phyloP scores from a whole-genome alignment of 2,888 invertebrate species.

The Stenurella melanura region DNA sequence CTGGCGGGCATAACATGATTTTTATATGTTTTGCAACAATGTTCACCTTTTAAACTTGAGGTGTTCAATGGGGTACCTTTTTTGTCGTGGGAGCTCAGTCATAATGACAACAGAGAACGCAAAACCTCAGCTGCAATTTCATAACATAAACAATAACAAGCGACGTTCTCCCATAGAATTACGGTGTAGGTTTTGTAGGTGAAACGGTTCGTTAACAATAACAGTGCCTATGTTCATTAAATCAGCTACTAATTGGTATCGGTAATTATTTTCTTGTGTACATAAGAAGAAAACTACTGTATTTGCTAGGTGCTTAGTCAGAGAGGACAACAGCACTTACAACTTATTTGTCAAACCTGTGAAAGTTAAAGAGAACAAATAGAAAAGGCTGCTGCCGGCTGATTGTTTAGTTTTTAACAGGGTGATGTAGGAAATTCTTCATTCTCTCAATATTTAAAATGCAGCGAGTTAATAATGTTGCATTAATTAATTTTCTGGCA shows the following conservation, averaged over 20 bases:
- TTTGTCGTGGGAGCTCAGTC: too few species aligned
- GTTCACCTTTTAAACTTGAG: too few species aligned
- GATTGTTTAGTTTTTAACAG: neutral
- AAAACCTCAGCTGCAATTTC: neutral
- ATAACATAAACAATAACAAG: slow-evolving; percentile 9
- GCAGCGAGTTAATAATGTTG: too few species aligned
- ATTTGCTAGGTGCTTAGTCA: neutral
- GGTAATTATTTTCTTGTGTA: slow-evolving; percentile 30
- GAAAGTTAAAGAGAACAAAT: slow-evolving; percentile 18
- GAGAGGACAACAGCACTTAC: slow-evolving; percentile 5
- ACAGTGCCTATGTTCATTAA: slow-evolving; percentile 10
- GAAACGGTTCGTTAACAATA: slow-evolving; percentile 16
- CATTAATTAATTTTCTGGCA: too few species aligned
- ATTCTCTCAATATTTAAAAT: too few species aligned
- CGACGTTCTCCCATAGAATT: neutral
- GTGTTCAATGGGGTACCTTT: too few species aligned
- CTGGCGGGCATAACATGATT: too few species aligned
- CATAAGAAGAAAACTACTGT: slow-evolving; percentile 6
- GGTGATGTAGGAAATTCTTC: neutral
- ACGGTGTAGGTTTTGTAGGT: slow-evolving; percentile 11
- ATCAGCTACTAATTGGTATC: slow-evolving; percentile 21
- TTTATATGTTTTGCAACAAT: too few species aligned
- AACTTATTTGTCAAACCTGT: slow-evolving; percentile 20
- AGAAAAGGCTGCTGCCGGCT: neutral
- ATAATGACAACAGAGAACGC: neutral